phyloP scores from a whole-genome alignment of 2,888 invertebrate genomes.

The Allygus modestus region DNA sequence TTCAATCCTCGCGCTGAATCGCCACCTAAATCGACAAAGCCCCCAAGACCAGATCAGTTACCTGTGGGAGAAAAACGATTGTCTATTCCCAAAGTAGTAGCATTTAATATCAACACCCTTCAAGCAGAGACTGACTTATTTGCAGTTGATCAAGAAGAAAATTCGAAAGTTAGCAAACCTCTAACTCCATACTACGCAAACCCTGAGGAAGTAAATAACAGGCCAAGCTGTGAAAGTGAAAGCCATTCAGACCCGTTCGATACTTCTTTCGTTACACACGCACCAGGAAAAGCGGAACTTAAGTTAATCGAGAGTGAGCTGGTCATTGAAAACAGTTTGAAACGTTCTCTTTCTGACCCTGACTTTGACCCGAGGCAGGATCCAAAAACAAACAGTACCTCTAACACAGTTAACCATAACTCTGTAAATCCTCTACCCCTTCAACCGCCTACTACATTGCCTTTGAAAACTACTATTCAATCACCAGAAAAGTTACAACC shows the following conservation, averaged over 20 bases:
- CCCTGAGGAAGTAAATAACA: conserved; percentile 65
- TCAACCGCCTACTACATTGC: conserved; percentile 35
- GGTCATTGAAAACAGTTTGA: conserved; percentile 77
- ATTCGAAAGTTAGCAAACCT: conserved; percentile 81
- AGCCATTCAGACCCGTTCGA: conserved; percentile 80
- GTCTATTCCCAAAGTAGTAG: conserved; percentile 70
- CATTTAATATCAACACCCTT: conserved; percentile 77
- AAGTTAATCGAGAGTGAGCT: conserved; percentile 88
- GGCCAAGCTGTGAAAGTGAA: conserved; percentile 69
- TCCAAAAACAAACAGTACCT: conserved; percentile 67
- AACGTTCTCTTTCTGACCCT: conserved; percentile 81
- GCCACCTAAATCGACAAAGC: conserved; percentile 64
- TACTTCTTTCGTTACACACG: conserved; percentile 79
- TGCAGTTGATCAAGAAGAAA: conserved; percentile 78
- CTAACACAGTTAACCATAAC: background rate
- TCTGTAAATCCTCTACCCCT: background rate
- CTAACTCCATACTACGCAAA: conserved; percentile 87
- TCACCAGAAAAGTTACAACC: conserved; percentile 69
- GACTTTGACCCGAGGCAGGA: conserved; percentile 79
- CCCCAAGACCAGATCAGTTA: conserved; percentile 67
- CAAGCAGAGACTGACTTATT: conserved; percentile 78
- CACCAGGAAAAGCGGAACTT: conserved; percentile 86
- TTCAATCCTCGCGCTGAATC: conserved; percentile 89
- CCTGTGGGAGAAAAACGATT: conserved; percentile 66
- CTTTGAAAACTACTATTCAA: background rate